A percentile compares a stretch with the other conserved stretches of the same genome.
These are phyloP conservation scores for Diadophis punctatus DNA, from an alignment of 2,113 vertebrate species.

Conservation along the genomic window DNA sequence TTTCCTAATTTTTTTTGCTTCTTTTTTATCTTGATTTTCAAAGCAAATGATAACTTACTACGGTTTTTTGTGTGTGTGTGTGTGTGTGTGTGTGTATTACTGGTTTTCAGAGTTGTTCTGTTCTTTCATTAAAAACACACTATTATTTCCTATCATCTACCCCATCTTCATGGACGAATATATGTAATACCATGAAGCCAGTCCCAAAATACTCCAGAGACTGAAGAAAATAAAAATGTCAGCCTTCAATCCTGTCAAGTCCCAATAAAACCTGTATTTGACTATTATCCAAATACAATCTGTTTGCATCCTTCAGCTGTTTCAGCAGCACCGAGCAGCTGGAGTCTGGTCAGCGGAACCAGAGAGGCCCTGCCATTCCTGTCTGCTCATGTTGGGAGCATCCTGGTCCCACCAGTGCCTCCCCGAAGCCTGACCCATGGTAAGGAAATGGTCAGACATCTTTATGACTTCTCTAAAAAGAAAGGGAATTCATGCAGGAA, in stretches of 20 bases:
- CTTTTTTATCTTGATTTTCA: constrained; percentile 30
- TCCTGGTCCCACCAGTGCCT: constrained; percentile 82
- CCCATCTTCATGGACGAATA: neutral
- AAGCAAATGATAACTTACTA: neutral
- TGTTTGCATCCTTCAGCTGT: constrained; percentile 78
- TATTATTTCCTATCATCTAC: neutral
- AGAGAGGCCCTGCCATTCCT: constrained; percentile 85
- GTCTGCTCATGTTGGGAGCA: constrained; percentile 79
- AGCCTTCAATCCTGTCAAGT: constrained; percentile 20
- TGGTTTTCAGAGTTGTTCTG: constrained; percentile 16
- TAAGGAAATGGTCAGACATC: constrained; percentile 67
- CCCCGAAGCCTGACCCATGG: constrained; percentile 85
- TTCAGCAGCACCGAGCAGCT: constrained; percentile 84
- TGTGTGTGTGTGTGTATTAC: neutral
- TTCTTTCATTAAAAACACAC: constrained; percentile 17
- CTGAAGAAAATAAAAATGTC: constrained; percentile 21
- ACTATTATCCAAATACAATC: constrained; percentile 56
- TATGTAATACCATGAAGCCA: neutral
- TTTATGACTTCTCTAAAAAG: neutral
- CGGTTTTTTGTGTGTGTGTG: neutral
- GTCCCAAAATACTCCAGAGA: constrained; percentile 5
- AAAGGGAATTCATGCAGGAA: constrained; percentile 23
- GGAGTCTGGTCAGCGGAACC: constrained; percentile 90
- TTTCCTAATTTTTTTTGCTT: neutral
- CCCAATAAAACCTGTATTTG: constrained; percentile 21